These are phyloP conservation scores for Dendrolimus punctatus DNA, from an alignment of 1,140 invertebrate genomes.

Conservation along the genomic window DNA sequence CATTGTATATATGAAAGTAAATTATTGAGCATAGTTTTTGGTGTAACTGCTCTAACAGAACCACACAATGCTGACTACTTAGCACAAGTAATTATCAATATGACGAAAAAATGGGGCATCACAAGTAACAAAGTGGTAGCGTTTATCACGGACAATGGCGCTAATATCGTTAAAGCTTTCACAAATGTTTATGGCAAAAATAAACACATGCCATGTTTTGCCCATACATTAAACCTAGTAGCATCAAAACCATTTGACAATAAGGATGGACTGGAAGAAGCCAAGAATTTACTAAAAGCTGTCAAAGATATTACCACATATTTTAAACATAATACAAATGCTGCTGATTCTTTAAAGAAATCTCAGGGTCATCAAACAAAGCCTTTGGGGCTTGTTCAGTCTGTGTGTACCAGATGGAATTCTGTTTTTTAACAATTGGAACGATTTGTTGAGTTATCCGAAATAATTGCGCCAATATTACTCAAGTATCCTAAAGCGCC, in stretches of 20 bases:
- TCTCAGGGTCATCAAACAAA: slow-evolving; percentile 21
- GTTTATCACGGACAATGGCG: slow-evolving; percentile 43
- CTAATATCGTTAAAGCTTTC: slow-evolving; percentile 46
- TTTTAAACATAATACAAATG: slow-evolving; percentile 27
- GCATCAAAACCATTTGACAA: slow-evolving; percentile 26
- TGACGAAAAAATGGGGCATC: slow-evolving; percentile 33
- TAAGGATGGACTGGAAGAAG: slow-evolving; percentile 20
- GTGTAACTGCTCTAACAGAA: no score
- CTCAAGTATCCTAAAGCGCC: no score
- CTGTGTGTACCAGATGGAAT: slow-evolving; percentile 23
- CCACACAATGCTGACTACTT: slow-evolving; percentile 38
- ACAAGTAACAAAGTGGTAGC: slow-evolving; percentile 31
- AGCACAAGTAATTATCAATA: slow-evolving; percentile 19
- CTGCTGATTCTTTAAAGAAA: slow-evolving; percentile 26
- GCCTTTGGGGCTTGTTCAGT: slow-evolving; percentile 22
- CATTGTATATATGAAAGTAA: slow-evolving; percentile 25
- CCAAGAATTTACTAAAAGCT: slow-evolving; percentile 25
- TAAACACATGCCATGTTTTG: slow-evolving; percentile 41
- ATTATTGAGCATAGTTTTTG: no score
- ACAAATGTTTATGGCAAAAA: slow-evolving; percentile 34
- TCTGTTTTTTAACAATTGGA: no score
- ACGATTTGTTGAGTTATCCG: no score
- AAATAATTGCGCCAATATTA: no score
- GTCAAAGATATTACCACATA: slow-evolving; percentile 26
- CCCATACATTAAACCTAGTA: slow-evolving; percentile 36